Conservation (phyloP, 2,888 invertebrate genomes). For the Coecobrya sp. region DNA sequence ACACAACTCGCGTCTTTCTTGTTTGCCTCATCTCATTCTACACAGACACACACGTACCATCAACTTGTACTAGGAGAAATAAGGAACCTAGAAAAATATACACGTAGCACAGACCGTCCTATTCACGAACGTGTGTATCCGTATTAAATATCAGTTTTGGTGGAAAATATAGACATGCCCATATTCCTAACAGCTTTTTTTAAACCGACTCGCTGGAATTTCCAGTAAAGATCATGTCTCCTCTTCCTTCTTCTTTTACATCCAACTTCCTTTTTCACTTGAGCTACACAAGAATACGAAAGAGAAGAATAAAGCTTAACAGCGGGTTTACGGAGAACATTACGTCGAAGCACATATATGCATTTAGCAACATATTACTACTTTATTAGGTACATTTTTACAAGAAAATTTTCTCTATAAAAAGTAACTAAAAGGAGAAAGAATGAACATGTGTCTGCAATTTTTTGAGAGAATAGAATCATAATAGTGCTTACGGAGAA, state of each 20-base stretch:
- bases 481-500: conserved; percentile 43
- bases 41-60: background rate
- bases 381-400: conserved; percentile 50
- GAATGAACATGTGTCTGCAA: conserved; percentile 74
- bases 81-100: too few species aligned
- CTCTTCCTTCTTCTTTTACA: background rate
- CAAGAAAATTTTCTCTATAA: background rate
- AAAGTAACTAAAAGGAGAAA: conserved; percentile 66
- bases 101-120: background rate
- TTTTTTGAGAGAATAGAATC: conserved; percentile 63
- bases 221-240: conserved; percentile 61
- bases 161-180: background rate
- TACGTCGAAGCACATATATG: background rate
- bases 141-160: conserved; percentile 30
- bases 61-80: background rate
- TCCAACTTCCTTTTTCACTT: conserved; percentile 60
- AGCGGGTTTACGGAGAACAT: background rate
- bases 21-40: conserved; percentile 1
- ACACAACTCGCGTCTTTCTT: conserved; percentile 4
- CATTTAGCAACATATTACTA: conserved; percentile 2
- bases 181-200: background rate
- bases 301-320: too few species aligned
- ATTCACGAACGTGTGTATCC: background rate
- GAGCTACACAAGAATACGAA: background rate
- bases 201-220: conserved; percentile 14